Conservation (phyloP, 2,113 vertebrate genomes). For the Eolophus roseicapilla region DNA sequence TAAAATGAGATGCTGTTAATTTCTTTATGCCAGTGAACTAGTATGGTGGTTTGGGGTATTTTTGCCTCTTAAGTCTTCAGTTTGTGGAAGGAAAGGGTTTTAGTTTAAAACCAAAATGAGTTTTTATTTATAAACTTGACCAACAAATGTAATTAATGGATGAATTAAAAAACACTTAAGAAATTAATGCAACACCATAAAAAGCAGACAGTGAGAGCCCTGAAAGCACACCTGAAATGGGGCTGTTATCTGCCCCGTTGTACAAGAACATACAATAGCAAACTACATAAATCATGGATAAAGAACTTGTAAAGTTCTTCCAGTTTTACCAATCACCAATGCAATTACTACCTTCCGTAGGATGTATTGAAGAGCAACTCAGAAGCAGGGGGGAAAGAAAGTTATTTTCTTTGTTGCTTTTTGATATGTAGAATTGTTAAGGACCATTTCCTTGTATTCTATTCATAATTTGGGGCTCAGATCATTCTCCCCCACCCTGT, state of each 20-base stretch:
- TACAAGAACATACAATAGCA: not conserved
- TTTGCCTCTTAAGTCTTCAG: not conserved
- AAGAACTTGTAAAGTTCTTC: not conserved
- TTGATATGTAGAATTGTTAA: not conserved
- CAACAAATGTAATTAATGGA: not conserved
- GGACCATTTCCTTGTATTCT: not conserved
- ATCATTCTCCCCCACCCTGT: not conserved
- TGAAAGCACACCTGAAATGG: not conserved
- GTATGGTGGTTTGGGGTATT: not conserved
- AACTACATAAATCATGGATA: not conserved
- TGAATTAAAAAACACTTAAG: not conserved
- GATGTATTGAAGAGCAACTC: not conserved
- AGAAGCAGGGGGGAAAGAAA: not conserved
- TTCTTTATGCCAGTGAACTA: not conserved
- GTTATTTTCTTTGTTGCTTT: not conserved
- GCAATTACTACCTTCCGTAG: not conserved
- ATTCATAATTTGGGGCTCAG: not conserved
- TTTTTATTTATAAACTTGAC: not conserved
- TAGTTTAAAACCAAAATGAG: not conserved
- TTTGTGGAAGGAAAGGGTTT: not conserved
- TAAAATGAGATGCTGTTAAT: not conserved
- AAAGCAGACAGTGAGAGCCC: not conserved
- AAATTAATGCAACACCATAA: not conserved
- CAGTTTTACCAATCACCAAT: not conserved
- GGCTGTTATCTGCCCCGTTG: not conserved